A percentile compares a stretch with the other conserved stretches of the same genome.
Evolutionary conservation across 2,113 vertebrate genomes (phyloP).

Genomic region (Pseudopodoces humilis): DNA sequence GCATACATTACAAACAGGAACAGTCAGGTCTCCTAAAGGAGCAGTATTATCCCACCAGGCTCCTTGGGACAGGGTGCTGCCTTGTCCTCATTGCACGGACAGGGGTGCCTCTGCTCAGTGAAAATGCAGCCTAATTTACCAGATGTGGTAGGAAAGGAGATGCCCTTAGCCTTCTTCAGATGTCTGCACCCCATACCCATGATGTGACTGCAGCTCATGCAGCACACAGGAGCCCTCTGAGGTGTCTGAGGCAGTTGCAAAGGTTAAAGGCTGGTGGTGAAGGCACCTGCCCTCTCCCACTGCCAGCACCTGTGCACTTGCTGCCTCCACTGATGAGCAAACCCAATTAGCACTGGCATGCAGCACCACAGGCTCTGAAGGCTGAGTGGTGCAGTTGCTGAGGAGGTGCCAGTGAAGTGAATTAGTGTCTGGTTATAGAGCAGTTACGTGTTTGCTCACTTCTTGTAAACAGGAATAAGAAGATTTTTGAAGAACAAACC

Average conservation of each 20-base stretch:
- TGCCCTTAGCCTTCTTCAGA: neutral
- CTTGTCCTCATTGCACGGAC: accelerated
- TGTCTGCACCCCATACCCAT: accelerated
- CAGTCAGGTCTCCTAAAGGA: neutral
- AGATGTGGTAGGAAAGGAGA: accelerated
- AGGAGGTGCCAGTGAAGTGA: neutral
- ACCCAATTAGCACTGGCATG: neutral
- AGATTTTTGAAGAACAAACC: neutral
- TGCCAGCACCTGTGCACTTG: accelerated
- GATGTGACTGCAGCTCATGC: accelerated
- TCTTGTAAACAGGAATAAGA: neutral
- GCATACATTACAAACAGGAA: neutral
- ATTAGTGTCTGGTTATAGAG: neutral
- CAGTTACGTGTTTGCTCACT: accelerated
- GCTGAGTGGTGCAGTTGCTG: neutral
- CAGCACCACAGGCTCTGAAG: accelerated
- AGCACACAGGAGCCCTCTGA: accelerated
- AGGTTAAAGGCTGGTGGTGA: neutral
- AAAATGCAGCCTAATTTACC: neutral
- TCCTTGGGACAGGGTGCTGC: neutral
- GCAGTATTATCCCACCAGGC: neutral
- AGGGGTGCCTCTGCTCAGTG: neutral
- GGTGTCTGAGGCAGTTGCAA: neutral
- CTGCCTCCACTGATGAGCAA: neutral
- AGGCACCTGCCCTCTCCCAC: neutral